A percentile compares a stretch with the other conserved stretches of the same genome.
Evolutionary conservation across 2,113 vertebrate genomes (phyloP).

Genomic region (Psilopsiagon aurifrons): DNA sequence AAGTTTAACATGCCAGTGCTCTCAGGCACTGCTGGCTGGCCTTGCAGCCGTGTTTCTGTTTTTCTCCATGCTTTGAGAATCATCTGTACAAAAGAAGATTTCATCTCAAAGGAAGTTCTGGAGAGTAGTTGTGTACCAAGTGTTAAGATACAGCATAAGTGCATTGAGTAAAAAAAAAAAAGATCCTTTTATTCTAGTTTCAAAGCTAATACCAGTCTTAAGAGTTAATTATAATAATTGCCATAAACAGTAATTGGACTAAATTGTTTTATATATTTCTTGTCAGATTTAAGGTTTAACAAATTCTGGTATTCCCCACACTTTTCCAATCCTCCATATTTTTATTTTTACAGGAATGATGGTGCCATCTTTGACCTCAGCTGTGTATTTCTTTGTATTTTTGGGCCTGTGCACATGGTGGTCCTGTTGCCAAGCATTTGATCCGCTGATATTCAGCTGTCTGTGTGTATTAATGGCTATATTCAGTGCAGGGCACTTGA

Average conservation of each 20-base stretch:
- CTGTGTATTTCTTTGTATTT: constrained; percentile 96
- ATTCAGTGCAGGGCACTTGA: constrained; percentile 93
- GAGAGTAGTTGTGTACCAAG: not conserved
- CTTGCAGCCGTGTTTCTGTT: not conserved
- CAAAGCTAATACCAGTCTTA: not conserved
- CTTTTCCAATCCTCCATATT: not conserved
- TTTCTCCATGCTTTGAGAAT: not conserved
- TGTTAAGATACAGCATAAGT: not conserved
- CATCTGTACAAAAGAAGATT: not conserved
- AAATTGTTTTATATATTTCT: not conserved
- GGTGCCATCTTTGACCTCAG: constrained; percentile 93
- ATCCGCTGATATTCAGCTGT: constrained; percentile 96
- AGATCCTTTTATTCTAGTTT: not conserved
- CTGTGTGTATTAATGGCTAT: constrained; percentile 97
- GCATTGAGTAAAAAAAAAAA: not conserved
- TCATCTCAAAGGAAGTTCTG: not conserved
- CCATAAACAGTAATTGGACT: not conserved
- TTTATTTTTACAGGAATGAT: constrained; percentile 84
- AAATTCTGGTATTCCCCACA: not conserved
- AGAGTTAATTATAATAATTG: not conserved
- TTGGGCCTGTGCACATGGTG: constrained; percentile 97
- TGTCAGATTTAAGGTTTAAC: not conserved
- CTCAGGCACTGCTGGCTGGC: not conserved
- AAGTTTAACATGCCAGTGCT: not conserved
- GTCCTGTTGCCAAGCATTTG: constrained; percentile 91